A percentile compares a stretch with the other conserved stretches of the same genome.
Evolutionary conservation across 2,113 vertebrate genomes (phyloP).

Genomic region (Ancistrus triradiatus): DNA sequence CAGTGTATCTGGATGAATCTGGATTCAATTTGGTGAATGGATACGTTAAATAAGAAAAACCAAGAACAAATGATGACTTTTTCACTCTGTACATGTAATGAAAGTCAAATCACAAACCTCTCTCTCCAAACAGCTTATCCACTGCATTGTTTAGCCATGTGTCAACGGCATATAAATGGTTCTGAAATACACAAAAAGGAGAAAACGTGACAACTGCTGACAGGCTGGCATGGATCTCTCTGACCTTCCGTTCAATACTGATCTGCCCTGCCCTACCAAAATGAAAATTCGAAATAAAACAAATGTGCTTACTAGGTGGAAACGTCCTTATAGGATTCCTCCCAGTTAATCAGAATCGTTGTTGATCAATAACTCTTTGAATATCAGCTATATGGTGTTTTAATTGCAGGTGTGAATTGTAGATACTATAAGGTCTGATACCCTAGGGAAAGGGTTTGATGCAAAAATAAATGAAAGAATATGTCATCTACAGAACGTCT

Average conservation of each 20-base stretch:
- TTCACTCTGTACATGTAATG: neutral
- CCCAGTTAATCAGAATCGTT: too few species aligned
- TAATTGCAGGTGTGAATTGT: too few species aligned
- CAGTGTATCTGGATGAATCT: too few species aligned
- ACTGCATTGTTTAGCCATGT: conserved; percentile 35
- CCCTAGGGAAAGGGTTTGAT: too few species aligned
- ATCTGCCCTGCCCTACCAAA: neutral
- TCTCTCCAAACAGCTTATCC: conserved; percentile 45
- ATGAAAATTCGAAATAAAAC: neutral
- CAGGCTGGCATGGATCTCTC: neutral
- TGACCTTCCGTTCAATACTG: conserved; percentile 6
- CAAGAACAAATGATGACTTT: too few species aligned
- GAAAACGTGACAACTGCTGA: neutral
- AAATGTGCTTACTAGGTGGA: too few species aligned
- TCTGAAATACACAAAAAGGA: conserved; percentile 31
- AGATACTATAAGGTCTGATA: too few species aligned
- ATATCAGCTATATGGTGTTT: too few species aligned
- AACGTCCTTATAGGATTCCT: too few species aligned
- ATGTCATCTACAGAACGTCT: too few species aligned
- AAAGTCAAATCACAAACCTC: conserved; percentile 37
- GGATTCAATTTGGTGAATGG: neutral
- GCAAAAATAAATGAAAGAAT: too few species aligned
- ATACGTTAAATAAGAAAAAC: neutral
- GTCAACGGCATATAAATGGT: conserved; percentile 25
- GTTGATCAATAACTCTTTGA: too few species aligned